phyloP scores from a whole-genome alignment of 2,113 vertebrate genomes.

The Gymnocephalus cernua region DNA sequence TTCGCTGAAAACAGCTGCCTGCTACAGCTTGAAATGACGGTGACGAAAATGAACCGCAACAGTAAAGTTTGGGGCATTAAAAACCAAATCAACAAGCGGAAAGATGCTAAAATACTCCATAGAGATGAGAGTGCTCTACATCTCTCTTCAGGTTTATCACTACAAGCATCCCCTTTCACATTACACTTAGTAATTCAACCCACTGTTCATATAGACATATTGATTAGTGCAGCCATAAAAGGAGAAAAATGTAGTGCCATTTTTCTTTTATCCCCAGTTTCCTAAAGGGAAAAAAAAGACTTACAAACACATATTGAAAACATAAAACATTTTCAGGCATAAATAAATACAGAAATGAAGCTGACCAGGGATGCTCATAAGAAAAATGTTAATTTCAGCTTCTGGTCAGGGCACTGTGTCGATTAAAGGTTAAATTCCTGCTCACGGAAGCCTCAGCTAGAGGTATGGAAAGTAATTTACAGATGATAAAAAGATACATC shows the following conservation, averaged over 20 bases:
- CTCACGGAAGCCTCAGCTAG: slow-evolving; percentile 7
- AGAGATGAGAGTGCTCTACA: background rate
- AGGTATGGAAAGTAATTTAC: background rate
- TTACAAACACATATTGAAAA: background rate
- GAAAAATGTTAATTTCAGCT: background rate
- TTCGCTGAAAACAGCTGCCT: background rate
- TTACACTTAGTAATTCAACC: background rate
- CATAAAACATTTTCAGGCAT: background rate
- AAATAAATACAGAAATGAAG: background rate
- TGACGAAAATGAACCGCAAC: background rate
- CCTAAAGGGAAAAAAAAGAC: too few relatives aligned
- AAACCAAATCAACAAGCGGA: background rate
- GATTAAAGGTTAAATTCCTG: slow-evolving; percentile 18
- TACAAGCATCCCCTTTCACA: background rate
- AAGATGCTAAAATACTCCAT: background rate
- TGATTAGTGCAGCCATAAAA: background rate
- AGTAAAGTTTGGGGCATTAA: background rate
- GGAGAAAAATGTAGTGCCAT: background rate
- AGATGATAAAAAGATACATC: background rate
- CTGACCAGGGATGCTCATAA: background rate
- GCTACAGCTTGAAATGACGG: too few relatives aligned
- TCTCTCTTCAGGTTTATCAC: background rate
- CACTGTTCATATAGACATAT: background rate
- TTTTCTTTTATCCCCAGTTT: background rate
- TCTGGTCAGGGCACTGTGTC: background rate